Base-by-base conservation (phyloP, 2,888 invertebrate genomes). In the Protophormia terraenovae region DNA sequence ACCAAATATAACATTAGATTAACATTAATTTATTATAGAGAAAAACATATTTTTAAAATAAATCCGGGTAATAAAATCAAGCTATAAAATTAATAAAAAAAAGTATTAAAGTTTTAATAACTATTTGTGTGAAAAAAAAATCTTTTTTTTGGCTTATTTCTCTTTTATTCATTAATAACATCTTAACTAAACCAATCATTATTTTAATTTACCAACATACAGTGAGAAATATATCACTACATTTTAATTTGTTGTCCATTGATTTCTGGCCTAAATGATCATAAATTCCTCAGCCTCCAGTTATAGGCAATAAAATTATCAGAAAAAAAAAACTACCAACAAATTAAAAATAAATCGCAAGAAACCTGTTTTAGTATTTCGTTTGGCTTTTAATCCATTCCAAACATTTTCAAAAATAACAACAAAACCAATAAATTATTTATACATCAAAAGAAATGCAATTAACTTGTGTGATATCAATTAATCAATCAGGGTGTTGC, bases 401-500 rank as follows among this genome's bases (percentile, higher is more conserved):
- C 55, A 71, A 83, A 76, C 47, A 64, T 47, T 82, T 76, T 55
- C 55, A 47, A 76, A 71, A 71, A 38, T 71, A 55, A 76, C 80
- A 78, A 66, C 86, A 60, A 87, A 83, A 72, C 22, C 53, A 72
- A 84, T 84, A 84, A 80, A 84, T 84, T 81, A 84, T 72, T 84
- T 81, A 67, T 66, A 84, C 80, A 80, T 84, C 80, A 84, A 81
- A 88, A 87, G 88, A 89, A 88, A 90, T 89, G 89, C 89, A 89
- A 90, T 90, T 90, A 90, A 90, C 89, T 90, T 89, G 88, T 84
- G 80, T 84, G 89, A 89, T 89, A 89, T 90, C 90, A 90, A 90
- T 90, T 90, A 90, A 90, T 90, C 90, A 90, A 90, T 90, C 90
- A 89, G 88, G 87, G 87, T 87, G 88, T 69, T 67, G 77, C 87